phyloP scores from a whole-genome alignment of 2,113 vertebrate species.

The Podilymbus podiceps region DNA sequence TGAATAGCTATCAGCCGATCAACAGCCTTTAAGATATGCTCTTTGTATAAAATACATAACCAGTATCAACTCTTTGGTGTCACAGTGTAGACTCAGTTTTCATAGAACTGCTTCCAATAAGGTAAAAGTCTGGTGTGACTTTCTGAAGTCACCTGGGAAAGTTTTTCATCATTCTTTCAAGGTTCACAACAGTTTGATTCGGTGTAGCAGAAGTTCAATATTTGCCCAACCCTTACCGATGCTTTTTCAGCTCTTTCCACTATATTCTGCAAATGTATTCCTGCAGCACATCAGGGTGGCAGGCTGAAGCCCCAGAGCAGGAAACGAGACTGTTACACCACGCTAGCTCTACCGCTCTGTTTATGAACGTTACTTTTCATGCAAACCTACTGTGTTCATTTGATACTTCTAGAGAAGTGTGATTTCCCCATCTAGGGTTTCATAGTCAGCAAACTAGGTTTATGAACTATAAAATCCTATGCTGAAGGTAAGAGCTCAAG shows the following conservation, averaged over 20 bases:
- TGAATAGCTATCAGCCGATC: not conserved
- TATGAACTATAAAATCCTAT: not conserved
- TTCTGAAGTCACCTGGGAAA: not conserved
- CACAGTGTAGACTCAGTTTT: not conserved
- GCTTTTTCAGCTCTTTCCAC: not conserved
- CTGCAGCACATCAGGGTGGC: not conserved
- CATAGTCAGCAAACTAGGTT: not conserved
- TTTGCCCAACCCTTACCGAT: rapidly evolving
- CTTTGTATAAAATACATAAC: not conserved
- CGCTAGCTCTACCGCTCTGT: not conserved
- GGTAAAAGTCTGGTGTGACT: not conserved
- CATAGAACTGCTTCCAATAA: not conserved
- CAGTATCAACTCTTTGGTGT: not conserved
- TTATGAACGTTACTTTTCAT: not conserved
- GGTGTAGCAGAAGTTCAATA: not conserved
- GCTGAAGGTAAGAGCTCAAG: not conserved
- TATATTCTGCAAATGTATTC: not conserved
- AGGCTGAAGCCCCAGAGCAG: not conserved
- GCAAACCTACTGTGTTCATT: not conserved
- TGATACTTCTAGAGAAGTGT: not conserved
- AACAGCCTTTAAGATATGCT: not conserved
- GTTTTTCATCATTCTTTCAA: not conserved
- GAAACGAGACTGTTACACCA: not conserved
- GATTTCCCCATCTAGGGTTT: not conserved
- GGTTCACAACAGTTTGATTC: not conserved